Percentiles rank a stretch among this genome's conserved stretches.
These are phyloP conservation scores for Aricia artaxerxes DNA, from an alignment of 2,888 invertebrate genomes.

Conservation along the genomic window DNA sequence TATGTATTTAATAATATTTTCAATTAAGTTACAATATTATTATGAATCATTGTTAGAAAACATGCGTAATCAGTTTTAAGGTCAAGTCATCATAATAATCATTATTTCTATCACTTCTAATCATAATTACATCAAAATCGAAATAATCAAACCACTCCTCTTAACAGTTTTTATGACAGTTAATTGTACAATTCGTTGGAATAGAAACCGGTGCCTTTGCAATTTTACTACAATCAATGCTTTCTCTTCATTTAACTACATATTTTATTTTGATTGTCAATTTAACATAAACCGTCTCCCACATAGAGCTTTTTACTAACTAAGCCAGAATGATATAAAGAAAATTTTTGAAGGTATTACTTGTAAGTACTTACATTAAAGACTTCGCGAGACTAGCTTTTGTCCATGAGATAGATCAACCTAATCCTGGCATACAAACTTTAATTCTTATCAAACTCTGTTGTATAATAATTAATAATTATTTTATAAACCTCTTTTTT, in stretches of 20 bases:
- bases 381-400: no score
- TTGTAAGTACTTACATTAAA: no score
- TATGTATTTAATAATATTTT: not conserved
- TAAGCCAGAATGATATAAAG: no score
- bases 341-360: no score
- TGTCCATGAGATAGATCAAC: no score
- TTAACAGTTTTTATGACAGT: constrained; percentile 19
- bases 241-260: not conserved
- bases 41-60: not conserved
- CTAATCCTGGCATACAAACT: no score
- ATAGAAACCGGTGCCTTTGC: constrained; percentile 12
- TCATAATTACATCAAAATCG: not conserved
- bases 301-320: not conserved
- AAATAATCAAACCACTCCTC: not conserved
- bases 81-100: not conserved
- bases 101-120: not conserved
- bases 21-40: not conserved
- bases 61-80: not conserved
- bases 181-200: constrained; percentile 21
- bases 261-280: not conserved
- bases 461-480: no score
- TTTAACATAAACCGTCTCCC: not conserved
- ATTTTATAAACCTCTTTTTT: no score
- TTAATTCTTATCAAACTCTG: no score
- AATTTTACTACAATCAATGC: constrained; percentile 2